A percentile compares a stretch with the other conserved stretches of the same genome.
Evolutionary conservation across 2,797 vertebrate genomes (phyloP).

Genomic region (Gymnothorax reevesii): DNA sequence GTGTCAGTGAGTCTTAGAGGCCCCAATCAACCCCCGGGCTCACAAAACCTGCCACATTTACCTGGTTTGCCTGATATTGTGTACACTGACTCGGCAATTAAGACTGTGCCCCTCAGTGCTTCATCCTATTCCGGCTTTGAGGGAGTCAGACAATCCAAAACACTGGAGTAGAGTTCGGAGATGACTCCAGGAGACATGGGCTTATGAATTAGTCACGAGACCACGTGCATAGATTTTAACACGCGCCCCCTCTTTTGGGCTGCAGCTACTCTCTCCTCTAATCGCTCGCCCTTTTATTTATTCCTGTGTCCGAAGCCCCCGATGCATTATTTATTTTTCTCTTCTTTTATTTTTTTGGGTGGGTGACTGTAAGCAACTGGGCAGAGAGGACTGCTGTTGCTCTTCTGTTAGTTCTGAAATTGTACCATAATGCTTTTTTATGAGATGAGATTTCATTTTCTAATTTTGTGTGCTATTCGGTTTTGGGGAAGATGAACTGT

Average conservation of each 20-base stretch:
- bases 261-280: background rate
- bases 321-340: conserved; percentile 24
- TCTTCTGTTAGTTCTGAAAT: background rate
- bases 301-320: background rate
- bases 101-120: background rate
- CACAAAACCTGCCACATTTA: background rate
- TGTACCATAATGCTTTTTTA: background rate
- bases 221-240: background rate
- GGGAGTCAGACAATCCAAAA: background rate
- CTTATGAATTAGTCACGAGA: conserved; percentile 22
- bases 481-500: background rate
- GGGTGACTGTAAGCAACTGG: background rate
- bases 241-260: background rate
- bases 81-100: background rate
- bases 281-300: conserved; percentile 7
- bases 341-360: background rate
- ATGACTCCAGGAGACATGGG: background rate
- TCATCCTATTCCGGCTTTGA: background rate
- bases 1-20: background rate
- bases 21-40: background rate
- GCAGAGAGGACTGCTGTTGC: background rate
- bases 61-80: background rate
- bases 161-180: background rate
- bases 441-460: background rate
- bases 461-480: background rate